These are phyloP conservation scores for rat (Rattus norvegicus) DNA, from an alignment of 2,113 vertebrate genomes.

Conservation along the genomic window DNA sequence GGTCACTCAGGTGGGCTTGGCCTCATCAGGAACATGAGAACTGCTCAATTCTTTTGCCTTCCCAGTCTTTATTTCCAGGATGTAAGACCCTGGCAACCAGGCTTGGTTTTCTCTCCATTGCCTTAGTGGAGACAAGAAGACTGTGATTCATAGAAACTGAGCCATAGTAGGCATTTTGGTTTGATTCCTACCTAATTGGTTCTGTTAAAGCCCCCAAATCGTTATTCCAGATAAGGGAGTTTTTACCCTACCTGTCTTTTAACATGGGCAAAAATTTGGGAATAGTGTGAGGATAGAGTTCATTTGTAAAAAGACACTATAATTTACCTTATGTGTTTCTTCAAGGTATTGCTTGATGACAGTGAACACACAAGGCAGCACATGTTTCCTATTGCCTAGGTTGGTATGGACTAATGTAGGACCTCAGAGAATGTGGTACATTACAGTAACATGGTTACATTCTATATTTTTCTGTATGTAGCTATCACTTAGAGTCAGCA, in stretches of 20 bases:
- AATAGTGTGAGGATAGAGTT: background rate
- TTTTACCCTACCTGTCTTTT: background rate
- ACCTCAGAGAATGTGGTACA: background rate
- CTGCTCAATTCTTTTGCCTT: no score
- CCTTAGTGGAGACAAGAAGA: background rate
- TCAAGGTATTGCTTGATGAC: background rate
- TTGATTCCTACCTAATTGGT: background rate
- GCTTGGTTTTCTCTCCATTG: no score
- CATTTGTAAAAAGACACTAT: background rate
- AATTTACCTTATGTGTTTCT: background rate
- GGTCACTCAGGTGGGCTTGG: no score
- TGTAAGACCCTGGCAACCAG: no score
- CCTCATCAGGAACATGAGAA: no score
- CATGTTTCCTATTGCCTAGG: background rate
- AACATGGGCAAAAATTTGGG: background rate
- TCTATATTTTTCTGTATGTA: background rate
- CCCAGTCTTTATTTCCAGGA: no score
- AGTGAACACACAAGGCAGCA: background rate
- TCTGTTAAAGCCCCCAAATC: background rate
- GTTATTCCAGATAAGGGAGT: background rate
- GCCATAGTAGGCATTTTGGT: background rate
- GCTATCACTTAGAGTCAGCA: background rate
- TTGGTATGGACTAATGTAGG: background rate
- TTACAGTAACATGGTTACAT: background rate
- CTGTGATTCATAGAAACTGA: background rate